Percentiles rank a stretch among this genome's conserved stretches.
Conservation (phyloP, 2,888 invertebrate genomes). For the Amphipoea oculea region DNA sequence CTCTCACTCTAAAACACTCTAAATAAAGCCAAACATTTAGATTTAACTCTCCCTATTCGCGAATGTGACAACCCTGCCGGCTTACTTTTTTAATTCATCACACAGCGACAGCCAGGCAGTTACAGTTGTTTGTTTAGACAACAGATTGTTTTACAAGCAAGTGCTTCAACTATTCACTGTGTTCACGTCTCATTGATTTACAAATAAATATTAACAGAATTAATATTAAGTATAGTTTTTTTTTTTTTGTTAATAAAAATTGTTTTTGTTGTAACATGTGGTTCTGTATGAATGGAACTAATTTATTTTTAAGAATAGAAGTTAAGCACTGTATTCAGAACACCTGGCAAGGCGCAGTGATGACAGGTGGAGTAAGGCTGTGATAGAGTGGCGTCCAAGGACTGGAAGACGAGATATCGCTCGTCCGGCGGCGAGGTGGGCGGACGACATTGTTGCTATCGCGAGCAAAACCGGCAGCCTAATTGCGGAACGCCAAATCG, state of each 20-base stretch:
- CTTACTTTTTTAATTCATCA: constrained; percentile 72
- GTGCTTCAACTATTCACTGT: constrained; percentile 62
- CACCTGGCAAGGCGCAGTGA: too few species aligned
- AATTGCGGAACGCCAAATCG: too few species aligned
- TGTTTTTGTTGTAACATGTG: background rate
- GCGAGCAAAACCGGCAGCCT: too few species aligned
- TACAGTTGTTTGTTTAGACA: constrained; percentile 80
- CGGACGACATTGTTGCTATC: too few species aligned
- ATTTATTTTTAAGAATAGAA: background rate
- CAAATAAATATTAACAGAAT: constrained; percentile 26
- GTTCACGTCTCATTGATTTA: constrained; percentile 63
- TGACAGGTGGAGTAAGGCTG: too few species aligned
- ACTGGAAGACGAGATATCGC: too few species aligned
- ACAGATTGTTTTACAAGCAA: constrained; percentile 80
- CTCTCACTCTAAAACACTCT: too few species aligned
- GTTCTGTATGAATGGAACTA: background rate
- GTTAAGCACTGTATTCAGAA: background rate
- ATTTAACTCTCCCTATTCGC: background rate
- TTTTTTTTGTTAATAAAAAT: constrained; percentile 8
- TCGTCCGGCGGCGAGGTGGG: too few species aligned
- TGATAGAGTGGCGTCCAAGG: too few species aligned
- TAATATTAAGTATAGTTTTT: background rate
- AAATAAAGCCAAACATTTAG: too few species aligned
- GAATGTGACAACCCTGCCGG: constrained; percentile 72
- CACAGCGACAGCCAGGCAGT: constrained; percentile 69